Base-by-base conservation (phyloP, 2,888 invertebrate genomes). In the Ennomos fuscantarius region DNA sequence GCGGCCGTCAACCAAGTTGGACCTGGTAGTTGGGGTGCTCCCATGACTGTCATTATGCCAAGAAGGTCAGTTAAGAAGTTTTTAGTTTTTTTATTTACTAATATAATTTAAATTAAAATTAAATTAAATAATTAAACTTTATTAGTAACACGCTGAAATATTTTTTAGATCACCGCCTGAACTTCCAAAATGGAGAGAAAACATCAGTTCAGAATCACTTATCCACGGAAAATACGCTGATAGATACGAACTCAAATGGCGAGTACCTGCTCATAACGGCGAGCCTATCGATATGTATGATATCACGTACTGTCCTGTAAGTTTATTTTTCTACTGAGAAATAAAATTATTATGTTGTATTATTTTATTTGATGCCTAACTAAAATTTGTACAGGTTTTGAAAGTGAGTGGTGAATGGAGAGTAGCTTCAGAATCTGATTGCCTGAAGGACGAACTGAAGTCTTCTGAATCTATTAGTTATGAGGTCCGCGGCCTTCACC, bases 1-100 rank as follows among this genome's bases (percentile, higher is more conserved):
- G 96, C 97, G 10, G 97, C 97, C 1, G 93, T 94, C 55, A 98
- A 97, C 85, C 95, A 95, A 72, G 97, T 97, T 0, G 98, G 98
- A 0, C 85, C 94, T 12, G 96, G 97, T 8, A 93, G 93, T 10
- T 98, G 95, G 95, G 94, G 95, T 24, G 93, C 94, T 13, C 90
- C 94, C 37, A 82, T 93, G 41, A 90, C 92, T 2, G 94, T 95
- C 69, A 93, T 94, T 15, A 98, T 97, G 93, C 97, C 96, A 0
- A 94, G 94, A 72, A 94, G 93, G 93, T 93, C 76, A 58, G 46
- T 65, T 39, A 8, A n/a, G 8, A 48, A 40, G 24, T 6, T 24
- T 24, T 6, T 3, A 6, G 24, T 24, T 24, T 24, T 24, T 24
- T 6, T 6, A 24, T 24, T 24, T 24, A 24, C 24, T 24, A 5